Conservation (phyloP, 2,797 vertebrate species). For the Euphonia xanthogaster region DNA sequence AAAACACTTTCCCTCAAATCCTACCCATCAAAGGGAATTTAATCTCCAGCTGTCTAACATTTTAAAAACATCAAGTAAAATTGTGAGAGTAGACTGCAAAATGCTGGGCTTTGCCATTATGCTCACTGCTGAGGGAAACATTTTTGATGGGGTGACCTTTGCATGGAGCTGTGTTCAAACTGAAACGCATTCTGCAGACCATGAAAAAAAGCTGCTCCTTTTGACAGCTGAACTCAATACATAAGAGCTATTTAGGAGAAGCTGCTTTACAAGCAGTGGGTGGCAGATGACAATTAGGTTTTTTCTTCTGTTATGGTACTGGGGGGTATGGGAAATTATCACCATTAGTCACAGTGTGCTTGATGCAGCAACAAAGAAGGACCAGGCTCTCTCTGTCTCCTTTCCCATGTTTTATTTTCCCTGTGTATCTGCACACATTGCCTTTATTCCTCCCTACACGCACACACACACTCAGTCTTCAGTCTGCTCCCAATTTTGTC, state of each 20-base stretch:
- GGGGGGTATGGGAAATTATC: background rate
- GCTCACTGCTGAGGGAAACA: constrained; percentile 31
- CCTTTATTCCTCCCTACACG: background rate
- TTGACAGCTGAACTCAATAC: constrained; percentile 40
- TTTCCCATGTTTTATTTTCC: background rate
- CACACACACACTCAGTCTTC: background rate
- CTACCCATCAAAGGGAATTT: constrained; percentile 56
- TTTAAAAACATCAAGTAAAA: constrained; percentile 57
- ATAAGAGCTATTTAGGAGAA: constrained; percentile 42
- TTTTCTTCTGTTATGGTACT: constrained; percentile 13
- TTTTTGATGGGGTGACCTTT: constrained; percentile 71
- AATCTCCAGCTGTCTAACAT: constrained; percentile 58
- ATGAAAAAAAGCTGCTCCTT: constrained; percentile 27
- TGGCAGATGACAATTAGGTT: constrained; percentile 51
- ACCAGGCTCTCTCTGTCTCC: background rate
- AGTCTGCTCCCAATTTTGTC: background rate
- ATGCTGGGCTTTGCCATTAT: background rate
- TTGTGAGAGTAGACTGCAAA: background rate
- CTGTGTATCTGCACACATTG: background rate
- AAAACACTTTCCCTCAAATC: background rate
- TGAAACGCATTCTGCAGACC: constrained; percentile 53
- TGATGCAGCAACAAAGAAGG: background rate
- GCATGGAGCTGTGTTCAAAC: constrained; percentile 16
- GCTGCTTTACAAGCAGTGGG: constrained; percentile 47
- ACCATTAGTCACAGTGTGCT: background rate